Evolutionary conservation across 1,140 invertebrate species (phyloP), one percentile per base, ranked within the genome.

Genomic region (Chelonus insularis): DNA sequence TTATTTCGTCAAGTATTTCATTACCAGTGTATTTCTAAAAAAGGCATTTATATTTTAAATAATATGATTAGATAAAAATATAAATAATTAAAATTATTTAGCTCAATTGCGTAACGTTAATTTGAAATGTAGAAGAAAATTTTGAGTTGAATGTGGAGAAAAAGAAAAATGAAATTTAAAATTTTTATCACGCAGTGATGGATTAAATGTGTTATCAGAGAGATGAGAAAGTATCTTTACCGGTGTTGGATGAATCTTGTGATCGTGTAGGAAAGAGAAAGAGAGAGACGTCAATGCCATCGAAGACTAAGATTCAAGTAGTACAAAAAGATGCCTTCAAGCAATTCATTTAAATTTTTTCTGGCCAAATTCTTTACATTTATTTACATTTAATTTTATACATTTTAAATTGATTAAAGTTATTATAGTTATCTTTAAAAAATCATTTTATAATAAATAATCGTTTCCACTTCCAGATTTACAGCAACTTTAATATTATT

Each of bases 141-240:
- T n/a, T n/a, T 34, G 32, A 34, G 32, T 34, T 34, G 1, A 34
- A 8, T 7, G 1, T n/a, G n/a, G 4, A 39, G 14, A 14, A 39
- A 11, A 39, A 12, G 14, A 39, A 39, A 39, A 39, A 2, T 12
- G 37, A 12, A 39, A 39, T 39, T 39, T 39, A 39, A n/a, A 39
- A 34, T 34, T 1, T 12, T 12, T 12, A 23, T 50, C 29, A 50
- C 47, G 47, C 47, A 11, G 21, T n/a, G n/a, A n/a, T n/a, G 21
- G 29, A 50, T 50, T 50, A 50, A 50, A 12, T 21, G 23, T 50
- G 23, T 50, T 25, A 25, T 11, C 47, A n/a, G n/a, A n/a, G 21
- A 50, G 21, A 50, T 23, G 32, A 36, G 50, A 57, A 57, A 57
- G 41, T 57, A 43, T 32, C 41, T 43, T 23, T 8, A 11, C 12